phyloP scores from a whole-genome alignment of 2,797 vertebrate species.

The Echiichthys vipera region DNA sequence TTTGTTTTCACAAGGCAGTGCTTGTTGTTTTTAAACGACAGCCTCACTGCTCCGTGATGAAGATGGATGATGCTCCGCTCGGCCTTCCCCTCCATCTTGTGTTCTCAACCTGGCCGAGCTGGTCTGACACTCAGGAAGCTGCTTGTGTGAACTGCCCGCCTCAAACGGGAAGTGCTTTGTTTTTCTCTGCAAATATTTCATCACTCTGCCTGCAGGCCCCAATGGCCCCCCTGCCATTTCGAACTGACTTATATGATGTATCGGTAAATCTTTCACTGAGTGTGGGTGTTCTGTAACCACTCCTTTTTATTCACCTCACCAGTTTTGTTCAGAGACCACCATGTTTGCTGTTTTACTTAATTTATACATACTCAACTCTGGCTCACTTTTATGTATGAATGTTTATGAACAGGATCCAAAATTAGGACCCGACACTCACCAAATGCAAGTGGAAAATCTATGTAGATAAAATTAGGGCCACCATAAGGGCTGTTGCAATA shows the following conservation, averaged over 20 bases:
- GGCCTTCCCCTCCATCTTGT: neutral
- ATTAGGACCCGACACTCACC: no score
- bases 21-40: slow-evolving; percentile 19
- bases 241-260: slow-evolving; percentile 3
- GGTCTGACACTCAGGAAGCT: slow-evolving; percentile 53
- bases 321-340: neutral
- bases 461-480: no score
- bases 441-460: no score
- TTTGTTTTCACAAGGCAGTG: slow-evolving; percentile 9
- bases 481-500: no score
- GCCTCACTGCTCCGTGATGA: neutral
- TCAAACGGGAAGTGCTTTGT: slow-evolving; percentile 66
- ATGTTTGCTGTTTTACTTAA: neutral
- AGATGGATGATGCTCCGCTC: neutral
- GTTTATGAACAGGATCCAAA: no score
- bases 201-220: slow-evolving; percentile 42
- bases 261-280: neutral
- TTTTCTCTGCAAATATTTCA: slow-evolving; percentile 65
- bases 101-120: slow-evolving; percentile 5
- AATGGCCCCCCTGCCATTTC: neutral
- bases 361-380: neutral
- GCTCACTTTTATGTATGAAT: neutral
- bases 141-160: slow-evolving; percentile 14
- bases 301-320: neutral
- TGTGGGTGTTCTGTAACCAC: neutral